Conservation (phyloP, 1,140 invertebrate genomes). For the Bilobella aurantiaca region DNA sequence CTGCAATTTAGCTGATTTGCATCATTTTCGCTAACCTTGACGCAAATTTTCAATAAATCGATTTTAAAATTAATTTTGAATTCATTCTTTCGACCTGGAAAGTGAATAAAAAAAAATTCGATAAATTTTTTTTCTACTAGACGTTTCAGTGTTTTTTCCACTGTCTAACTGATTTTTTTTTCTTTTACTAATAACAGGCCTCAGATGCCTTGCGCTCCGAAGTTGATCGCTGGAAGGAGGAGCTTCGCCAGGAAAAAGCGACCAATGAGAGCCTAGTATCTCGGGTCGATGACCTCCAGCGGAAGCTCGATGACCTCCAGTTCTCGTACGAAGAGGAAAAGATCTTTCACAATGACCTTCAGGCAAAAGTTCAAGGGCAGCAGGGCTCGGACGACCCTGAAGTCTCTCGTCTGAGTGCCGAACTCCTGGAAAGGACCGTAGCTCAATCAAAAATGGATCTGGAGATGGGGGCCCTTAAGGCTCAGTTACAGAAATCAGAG, state of each 20-base stretch:
- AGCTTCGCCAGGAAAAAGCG: constrained; percentile 30
- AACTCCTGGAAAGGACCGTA: too few relatives aligned
- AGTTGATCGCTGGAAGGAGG: neutral
- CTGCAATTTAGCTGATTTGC: too few relatives aligned
- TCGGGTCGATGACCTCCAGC: constrained; percentile 65
- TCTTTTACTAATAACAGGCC: neutral
- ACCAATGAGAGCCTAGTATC: constrained; percentile 44
- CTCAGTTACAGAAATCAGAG: too few relatives aligned
- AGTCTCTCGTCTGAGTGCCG: constrained; percentile 37
- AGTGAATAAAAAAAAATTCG: neutral
- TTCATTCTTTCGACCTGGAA: too few relatives aligned
- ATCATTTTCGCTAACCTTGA: too few relatives aligned
- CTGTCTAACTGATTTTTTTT: neutral
- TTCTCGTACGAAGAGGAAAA: constrained; percentile 84
- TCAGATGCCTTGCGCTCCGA: neutral
- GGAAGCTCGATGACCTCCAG: constrained; percentile 80
- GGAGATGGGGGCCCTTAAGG: too few relatives aligned
- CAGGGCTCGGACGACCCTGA: constrained; percentile 36
- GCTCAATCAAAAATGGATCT: too few relatives aligned
- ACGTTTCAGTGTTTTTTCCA: neutral
- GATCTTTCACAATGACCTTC: constrained; percentile 42
- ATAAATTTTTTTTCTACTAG: neutral
- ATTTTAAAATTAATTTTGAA: too few relatives aligned
- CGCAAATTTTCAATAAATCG: too few relatives aligned
- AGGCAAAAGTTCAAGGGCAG: constrained; percentile 42